Conservation (phyloP, 1,140 invertebrate genomes). For the Cylas formicarius region DNA sequence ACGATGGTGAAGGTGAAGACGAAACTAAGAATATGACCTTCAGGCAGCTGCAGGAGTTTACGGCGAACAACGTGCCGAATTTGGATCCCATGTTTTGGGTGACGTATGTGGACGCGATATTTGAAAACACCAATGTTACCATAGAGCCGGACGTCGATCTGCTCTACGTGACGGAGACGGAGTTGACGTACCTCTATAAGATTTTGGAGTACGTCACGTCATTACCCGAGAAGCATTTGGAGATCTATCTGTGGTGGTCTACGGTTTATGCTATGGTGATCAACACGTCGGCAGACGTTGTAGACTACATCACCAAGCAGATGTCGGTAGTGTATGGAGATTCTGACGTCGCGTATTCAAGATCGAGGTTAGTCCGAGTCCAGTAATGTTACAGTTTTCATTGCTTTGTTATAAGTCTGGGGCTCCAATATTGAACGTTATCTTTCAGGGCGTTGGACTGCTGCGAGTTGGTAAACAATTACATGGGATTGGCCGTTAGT, state of each 20-base stretch:
- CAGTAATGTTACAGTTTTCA: too few relatives aligned
- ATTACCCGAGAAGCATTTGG: conserved; percentile 48
- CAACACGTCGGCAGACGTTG: conserved; percentile 54
- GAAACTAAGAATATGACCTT: conserved; percentile 19
- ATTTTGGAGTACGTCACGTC: conserved; percentile 49
- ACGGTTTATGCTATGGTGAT: conserved; percentile 56
- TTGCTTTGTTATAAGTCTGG: too few relatives aligned
- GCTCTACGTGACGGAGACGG: conserved; percentile 50
- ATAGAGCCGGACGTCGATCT: conserved; percentile 43
- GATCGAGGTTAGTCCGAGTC: conserved; percentile 17
- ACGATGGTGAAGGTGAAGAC: conserved; percentile 16
- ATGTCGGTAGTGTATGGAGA: conserved; percentile 7
- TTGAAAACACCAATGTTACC: conserved; percentile 47
- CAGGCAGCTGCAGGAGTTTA: conserved; percentile 19
- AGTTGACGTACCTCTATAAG: conserved; percentile 55
- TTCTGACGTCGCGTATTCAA: conserved; percentile 4
- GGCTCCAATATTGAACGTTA: too few relatives aligned
- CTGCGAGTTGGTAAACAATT: conserved; percentile 53
- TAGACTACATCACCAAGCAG: conserved; percentile 37
- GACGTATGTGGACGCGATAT: conserved; percentile 54
- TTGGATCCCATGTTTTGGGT: conserved; percentile 48
- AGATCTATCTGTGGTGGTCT: conserved; percentile 62
- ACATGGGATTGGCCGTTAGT: conserved; percentile 61
- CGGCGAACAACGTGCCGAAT: conserved; percentile 19
- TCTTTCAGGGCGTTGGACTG: conserved; percentile 52